Base-by-base conservation (phyloP, 2,797 vertebrate species). In the Rhynchonycteris naso region DNA sequence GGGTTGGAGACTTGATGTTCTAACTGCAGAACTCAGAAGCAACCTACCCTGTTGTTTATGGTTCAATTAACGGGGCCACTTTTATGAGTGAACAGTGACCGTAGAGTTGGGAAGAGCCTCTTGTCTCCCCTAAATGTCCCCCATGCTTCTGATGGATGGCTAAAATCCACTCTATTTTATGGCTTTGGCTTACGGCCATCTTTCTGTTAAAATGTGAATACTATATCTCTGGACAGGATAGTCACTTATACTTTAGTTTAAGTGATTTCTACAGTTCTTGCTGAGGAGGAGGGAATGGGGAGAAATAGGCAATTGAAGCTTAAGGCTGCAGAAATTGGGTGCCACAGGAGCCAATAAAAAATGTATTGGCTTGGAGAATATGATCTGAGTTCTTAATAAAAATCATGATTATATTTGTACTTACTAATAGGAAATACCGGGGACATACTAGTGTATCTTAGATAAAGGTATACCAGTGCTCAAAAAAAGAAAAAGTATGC, bases 171-270 rank as follows among this genome's bases (percentile, higher is more conserved):
- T 87, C 30, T 75, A 9, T 26, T 95, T 91, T 47, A 52, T 21
- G 52, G 58, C 18, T 18, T 83, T 90, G 26, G 11, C 43, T 66
- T 54, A 58, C 21, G 56, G 16, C 1, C 21, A 19, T 52, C 30
- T 52, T 52, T 66, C 68, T 72, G 11, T 79, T 81, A 76, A 72
- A 88, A 89, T 30, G 43, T 63, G n/a, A 87, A 74, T 50, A 35
- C 26, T 84, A 2, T 75, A 4, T 87, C 79, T 91, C n/a, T 84
- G 71, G 61, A 54, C 16, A 30, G 43, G 38, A 66, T 18, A 68
- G 56, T 78, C 72, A 91, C 65, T 93, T 94, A 61, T 5, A 71
- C 33, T 22, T 92, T 87, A 84, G 61, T 96, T 69, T 89, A 85
- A 91, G 56, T 83, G 15, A 93, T 78, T 93, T 72, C 38, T 89